These are phyloP conservation scores for Trachemys scripta DNA, from an alignment of 2,113 vertebrate species.

Conservation along the genomic window DNA sequence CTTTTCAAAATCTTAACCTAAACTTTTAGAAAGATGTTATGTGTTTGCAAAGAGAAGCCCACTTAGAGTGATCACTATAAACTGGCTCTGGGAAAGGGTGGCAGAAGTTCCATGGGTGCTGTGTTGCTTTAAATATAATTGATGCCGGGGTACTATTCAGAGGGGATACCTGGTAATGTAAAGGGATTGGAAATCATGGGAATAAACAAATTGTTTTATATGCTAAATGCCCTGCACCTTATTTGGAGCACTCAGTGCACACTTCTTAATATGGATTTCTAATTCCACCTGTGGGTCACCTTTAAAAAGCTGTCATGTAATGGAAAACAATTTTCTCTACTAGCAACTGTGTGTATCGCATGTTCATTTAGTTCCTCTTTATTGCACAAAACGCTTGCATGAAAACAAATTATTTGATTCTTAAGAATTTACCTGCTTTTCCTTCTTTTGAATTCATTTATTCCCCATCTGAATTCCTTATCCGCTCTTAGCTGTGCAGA, in stretches of 20 bases:
- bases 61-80: slow-evolving; percentile 50
- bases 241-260: not conserved
- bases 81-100: slow-evolving; percentile 41
- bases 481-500: not conserved
- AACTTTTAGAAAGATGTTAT: not conserved
- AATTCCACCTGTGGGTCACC: not conserved
- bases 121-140: slow-evolving; percentile 26
- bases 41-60: slow-evolving; percentile 54
- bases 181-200: not conserved
- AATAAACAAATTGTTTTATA: not conserved
- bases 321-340: fast-evolving
- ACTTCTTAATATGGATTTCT: not conserved
- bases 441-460: not conserved
- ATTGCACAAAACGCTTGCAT: not conserved
- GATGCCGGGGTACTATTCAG: not conserved
- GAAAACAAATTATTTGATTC: not conserved
- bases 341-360: fast-evolving
- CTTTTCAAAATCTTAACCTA: slow-evolving; percentile 14
- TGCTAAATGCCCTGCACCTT: fast-evolving
- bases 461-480: not conserved
- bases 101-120: slow-evolving; percentile 41
- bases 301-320: fast-evolving
- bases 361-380: not conserved
- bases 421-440: not conserved
- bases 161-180: not conserved